Evolutionary conservation across 37 sponge, comb jelly and placozoan species (phyloP).

Genomic region (Chondrosia reniformis): DNA sequence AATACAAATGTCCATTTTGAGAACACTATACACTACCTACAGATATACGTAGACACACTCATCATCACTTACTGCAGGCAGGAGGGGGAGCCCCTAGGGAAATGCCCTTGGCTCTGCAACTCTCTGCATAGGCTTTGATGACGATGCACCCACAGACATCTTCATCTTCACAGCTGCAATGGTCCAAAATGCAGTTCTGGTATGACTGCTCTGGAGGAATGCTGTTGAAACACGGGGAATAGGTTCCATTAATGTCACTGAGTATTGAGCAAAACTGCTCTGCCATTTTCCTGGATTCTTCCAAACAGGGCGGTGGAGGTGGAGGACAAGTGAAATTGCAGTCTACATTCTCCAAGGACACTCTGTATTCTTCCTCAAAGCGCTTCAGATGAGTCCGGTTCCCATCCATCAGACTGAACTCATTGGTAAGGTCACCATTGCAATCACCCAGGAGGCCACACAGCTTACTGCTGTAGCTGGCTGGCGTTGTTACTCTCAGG

Average conservation of each 20-base stretch:
- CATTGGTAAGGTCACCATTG: slow-evolving; percentile 5
- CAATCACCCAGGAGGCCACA: slow-evolving; percentile 12
- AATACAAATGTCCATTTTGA: too few species aligned
- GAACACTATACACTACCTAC: too few species aligned
- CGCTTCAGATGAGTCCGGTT: background rate
- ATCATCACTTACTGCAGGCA: background rate
- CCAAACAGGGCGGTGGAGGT: background rate
- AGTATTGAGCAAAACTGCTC: background rate
- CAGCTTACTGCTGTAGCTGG: background rate
- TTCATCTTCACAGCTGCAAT: background rate
- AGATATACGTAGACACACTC: too few species aligned
- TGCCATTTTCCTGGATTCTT: too few species aligned
- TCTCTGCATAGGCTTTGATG: background rate
- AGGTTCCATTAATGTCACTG: background rate
- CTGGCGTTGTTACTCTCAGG: background rate
- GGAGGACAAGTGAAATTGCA: background rate
- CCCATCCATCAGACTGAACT: slow-evolving; percentile 5
- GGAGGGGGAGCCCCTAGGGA: background rate
- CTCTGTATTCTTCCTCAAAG: background rate
- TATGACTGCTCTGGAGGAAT: background rate
- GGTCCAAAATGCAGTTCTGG: background rate
- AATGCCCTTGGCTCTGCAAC: background rate
- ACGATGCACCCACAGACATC: background rate
- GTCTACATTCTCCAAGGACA: background rate
- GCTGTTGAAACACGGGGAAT: background rate